A percentile compares a stretch with the other conserved stretches of the same genome.
These are phyloP conservation scores for Diadumene lineata DNA, from an alignment of 92 coral and sea anemone genomes.

Conservation along the genomic window DNA sequence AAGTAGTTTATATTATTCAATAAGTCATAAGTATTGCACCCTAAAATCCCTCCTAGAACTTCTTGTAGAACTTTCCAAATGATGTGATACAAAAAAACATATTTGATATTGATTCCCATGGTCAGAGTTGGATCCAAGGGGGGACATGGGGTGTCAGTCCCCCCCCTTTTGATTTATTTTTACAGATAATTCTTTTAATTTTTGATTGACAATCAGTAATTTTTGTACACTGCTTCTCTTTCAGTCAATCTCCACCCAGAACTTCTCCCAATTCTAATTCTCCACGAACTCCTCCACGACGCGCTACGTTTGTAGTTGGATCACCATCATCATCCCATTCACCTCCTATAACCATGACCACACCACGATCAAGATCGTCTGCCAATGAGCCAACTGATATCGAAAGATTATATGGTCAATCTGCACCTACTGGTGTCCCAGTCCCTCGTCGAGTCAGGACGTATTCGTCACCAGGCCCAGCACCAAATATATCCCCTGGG, in stretches of 20 bases:
- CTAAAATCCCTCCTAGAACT: no score
- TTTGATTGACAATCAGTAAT: neutral
- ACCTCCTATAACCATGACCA: conserved; percentile 35
- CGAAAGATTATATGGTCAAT: conserved; percentile 31
- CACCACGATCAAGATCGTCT: conserved; percentile 50
- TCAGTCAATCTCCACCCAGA: conserved; percentile 72
- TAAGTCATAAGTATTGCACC: no score
- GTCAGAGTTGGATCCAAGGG: no score
- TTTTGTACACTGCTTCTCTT: neutral
- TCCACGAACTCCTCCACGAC: conserved; percentile 62
- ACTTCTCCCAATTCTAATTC: conserved; percentile 62
- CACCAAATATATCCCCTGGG: conserved; percentile 36
- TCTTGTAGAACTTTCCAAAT: no score
- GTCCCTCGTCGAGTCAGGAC: conserved; percentile 33
- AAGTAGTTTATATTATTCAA: no score
- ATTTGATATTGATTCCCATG: no score
- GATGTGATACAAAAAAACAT: no score
- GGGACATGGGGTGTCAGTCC: neutral
- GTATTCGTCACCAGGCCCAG: conserved; percentile 43
- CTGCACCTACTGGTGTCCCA: conserved; percentile 41
- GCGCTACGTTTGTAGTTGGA: conserved; percentile 91
- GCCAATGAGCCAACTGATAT: conserved; percentile 8
- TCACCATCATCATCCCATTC: conserved; percentile 77
- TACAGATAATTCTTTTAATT: neutral
- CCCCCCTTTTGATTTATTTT: conserved; percentile 12